A percentile compares a stretch with the other conserved stretches of the same genome.
phyloP scores from a whole-genome alignment of 2,888 invertebrate species.

The Anaspis maculata region DNA sequence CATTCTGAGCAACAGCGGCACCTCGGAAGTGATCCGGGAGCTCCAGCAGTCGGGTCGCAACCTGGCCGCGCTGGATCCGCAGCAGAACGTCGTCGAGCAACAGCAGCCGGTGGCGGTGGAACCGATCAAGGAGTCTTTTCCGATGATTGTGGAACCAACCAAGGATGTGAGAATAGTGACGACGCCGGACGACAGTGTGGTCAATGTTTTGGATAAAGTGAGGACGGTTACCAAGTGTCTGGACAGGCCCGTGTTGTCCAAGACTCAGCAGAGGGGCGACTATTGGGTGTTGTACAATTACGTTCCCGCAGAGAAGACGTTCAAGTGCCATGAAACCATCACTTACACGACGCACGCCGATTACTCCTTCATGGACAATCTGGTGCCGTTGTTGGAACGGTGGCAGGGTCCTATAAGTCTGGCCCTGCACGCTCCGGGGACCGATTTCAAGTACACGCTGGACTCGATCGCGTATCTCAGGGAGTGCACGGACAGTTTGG shows the following conservation, averaged over 20 bases:
- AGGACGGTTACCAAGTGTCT: conserved; percentile 34
- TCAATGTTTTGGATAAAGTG: conserved; percentile 26
- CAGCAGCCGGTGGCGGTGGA: conserved; percentile 2
- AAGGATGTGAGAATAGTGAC: conserved; percentile 5
- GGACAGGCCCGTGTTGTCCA: conserved; percentile 35
- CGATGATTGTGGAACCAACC: conserved; percentile 9
- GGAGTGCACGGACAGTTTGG: conserved; percentile 60
- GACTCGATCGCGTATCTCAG: conserved; percentile 74
- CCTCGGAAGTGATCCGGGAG: conserved; percentile 31
- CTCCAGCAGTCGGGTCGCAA: conserved; percentile 42
- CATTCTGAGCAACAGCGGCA: conserved; percentile 31
- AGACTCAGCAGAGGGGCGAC: conserved; percentile 41
- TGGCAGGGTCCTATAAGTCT: conserved; percentile 86
- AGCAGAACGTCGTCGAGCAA: conserved; percentile 7
- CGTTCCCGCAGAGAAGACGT: conserved; percentile 57
- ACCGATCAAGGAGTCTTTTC: conserved; percentile 5
- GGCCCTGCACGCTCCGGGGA: conserved; percentile 80
- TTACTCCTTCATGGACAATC: conserved; percentile 83
- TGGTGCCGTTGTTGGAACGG: conserved; percentile 72
- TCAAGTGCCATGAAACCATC: conserved; percentile 73
- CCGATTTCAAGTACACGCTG: conserved; percentile 69
- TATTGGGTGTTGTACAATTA: conserved; percentile 89
- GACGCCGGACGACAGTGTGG: conserved; percentile 4
- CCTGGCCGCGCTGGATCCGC: conserved; percentile 37
- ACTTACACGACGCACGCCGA: conserved; percentile 92